phyloP scores from a whole-genome alignment of 2,797 vertebrate genomes.

The Prunella strophiata region DNA sequence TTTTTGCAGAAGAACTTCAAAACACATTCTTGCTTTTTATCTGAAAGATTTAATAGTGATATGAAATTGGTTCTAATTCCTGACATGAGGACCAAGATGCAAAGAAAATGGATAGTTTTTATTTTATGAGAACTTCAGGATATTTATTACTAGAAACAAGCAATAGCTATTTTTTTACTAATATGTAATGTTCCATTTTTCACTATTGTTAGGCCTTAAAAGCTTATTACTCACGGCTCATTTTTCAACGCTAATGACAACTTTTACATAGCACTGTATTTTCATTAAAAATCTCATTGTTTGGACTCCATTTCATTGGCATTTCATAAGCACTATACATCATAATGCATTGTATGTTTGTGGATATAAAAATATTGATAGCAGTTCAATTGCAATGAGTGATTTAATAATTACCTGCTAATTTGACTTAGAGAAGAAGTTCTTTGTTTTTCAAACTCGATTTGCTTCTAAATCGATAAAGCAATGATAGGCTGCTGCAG shows the following conservation, averaged over 20 bases:
- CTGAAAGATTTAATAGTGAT: neutral
- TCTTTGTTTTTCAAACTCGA: slow-evolving; percentile 43
- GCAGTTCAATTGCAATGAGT: slow-evolving; percentile 8
- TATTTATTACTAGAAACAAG: neutral
- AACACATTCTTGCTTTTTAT: fast-evolving
- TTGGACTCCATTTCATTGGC: slow-evolving; percentile 6
- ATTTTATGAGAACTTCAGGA: neutral
- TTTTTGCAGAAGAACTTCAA: neutral
- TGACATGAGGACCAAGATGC: neutral
- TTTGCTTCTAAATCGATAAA: slow-evolving; percentile 42
- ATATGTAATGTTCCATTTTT: neutral
- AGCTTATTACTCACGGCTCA: neutral
- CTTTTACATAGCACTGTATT: neutral
- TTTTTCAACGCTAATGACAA: neutral
- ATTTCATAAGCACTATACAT: slow-evolving; percentile 24
- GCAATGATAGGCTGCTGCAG: neutral
- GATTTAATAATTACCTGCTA: slow-evolving; percentile 54
- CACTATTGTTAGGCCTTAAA: neutral
- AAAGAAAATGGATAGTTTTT: neutral
- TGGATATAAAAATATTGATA: slow-evolving; percentile 46
- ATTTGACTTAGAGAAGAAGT: slow-evolving; percentile 60
- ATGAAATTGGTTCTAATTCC: neutral
- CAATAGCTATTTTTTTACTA: neutral
- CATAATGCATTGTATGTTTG: neutral
- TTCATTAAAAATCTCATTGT: slow-evolving; percentile 49